These are phyloP conservation scores for Autographa gamma DNA, from an alignment of 2,888 invertebrate genomes.

Conservation along the genomic window DNA sequence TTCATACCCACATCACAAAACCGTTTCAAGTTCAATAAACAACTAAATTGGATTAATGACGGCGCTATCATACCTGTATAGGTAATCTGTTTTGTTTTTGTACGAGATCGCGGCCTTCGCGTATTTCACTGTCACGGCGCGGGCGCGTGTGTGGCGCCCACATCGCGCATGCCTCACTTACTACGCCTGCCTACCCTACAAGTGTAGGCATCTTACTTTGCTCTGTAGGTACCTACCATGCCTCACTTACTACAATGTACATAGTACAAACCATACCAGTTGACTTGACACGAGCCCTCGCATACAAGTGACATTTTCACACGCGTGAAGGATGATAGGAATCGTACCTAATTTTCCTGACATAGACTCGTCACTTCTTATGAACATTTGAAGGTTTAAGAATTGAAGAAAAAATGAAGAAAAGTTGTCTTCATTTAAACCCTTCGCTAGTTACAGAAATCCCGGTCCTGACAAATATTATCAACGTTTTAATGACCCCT, in stretches of 20 bases:
- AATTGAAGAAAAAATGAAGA: too few species aligned
- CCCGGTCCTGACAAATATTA: too few species aligned
- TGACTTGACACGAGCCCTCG: too few species aligned
- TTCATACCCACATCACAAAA: neutral
- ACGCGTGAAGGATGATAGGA: too few species aligned
- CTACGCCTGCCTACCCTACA: conserved; percentile 3
- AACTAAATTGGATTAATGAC: conserved; percentile 21
- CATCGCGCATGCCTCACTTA: conserved; percentile 16
- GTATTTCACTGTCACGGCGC: conserved; percentile 70
- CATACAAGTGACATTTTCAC: too few species aligned
- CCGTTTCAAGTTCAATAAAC: conserved; percentile 11
- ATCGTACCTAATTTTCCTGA: too few species aligned
- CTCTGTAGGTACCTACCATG: neutral
- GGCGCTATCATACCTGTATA: conserved; percentile 15
- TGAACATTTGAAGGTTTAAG: too few species aligned
- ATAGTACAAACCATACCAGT: neutral
- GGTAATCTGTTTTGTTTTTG: conserved; percentile 37
- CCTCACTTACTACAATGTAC: neutral
- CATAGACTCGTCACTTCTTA: too few species aligned
- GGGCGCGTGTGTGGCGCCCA: conserved; percentile 50
- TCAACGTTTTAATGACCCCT: too few species aligned
- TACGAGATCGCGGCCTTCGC: conserved; percentile 60
- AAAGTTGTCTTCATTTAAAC: too few species aligned
- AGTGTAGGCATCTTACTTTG: neutral
- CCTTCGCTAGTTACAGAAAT: too few species aligned